These are phyloP conservation scores for Dione vanillae DNA, from an alignment of 2,888 invertebrate species.

Conservation along the genomic window DNA sequence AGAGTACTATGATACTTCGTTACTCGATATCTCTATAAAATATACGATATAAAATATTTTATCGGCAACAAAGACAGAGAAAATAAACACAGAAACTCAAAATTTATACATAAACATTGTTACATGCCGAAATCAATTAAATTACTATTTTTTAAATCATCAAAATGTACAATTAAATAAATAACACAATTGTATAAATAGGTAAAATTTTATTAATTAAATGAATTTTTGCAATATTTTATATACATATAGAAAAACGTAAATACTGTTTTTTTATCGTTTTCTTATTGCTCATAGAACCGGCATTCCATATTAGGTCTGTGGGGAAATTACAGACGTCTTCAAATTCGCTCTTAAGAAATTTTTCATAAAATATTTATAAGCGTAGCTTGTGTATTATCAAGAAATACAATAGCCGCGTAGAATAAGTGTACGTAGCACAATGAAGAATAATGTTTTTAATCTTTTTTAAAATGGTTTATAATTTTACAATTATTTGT, in stretches of 20 bases:
- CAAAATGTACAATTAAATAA: too few relatives aligned
- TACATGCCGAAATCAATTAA: too few relatives aligned
- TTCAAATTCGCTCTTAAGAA: conserved; percentile 22
- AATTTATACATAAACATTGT: too few relatives aligned
- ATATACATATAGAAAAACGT: not conserved
- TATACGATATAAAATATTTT: too few relatives aligned
- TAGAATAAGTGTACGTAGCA: not conserved
- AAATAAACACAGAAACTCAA: too few relatives aligned
- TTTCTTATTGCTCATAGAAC: conserved; percentile 1
- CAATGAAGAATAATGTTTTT: not conserved
- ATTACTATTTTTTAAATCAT: too few relatives aligned
- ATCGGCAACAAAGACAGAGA: too few relatives aligned
- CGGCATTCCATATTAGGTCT: conserved; percentile 14
- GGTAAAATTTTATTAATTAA: too few relatives aligned
- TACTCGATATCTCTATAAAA: too few relatives aligned
- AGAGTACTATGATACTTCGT: too few relatives aligned
- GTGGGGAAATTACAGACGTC: conserved; percentile 30
- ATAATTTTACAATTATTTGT: too few relatives aligned
- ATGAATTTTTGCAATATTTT: not conserved
- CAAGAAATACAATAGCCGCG: not conserved
- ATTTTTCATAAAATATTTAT: conserved; percentile 25
- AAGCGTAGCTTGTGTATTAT: conserved; percentile 13
- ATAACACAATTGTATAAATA: too few relatives aligned
- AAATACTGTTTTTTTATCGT: not conserved
- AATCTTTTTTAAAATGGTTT: not conserved